Conservation (phyloP, 2,113 vertebrate genomes). For the Ailurus styani region DNA sequence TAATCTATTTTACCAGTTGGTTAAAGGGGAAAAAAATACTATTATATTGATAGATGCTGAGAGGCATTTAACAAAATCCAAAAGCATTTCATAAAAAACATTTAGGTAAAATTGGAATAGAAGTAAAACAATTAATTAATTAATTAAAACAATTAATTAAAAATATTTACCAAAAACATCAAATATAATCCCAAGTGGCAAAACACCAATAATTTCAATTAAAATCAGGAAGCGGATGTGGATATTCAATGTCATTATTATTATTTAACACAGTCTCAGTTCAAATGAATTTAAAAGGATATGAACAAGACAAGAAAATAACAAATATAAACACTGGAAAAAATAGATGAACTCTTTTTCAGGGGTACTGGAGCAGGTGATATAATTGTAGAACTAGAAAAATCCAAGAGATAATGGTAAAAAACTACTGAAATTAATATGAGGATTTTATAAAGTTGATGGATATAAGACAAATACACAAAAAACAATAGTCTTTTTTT, state of each 20-base stretch:
- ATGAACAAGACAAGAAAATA: too few relatives aligned
- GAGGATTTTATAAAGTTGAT: neutral
- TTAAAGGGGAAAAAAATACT: neutral
- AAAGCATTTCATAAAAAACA: neutral
- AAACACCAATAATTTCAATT: neutral
- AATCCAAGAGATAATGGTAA: neutral
- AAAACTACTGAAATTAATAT: neutral
- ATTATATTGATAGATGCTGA: neutral
- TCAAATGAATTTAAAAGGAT: neutral
- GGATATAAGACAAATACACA: neutral
- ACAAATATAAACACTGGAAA: too few relatives aligned
- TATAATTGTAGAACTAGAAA: neutral
- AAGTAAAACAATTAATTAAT: neutral
- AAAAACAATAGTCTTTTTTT: neutral
- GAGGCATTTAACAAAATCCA: neutral
- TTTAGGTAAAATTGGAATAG: neutral
- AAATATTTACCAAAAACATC: neutral
- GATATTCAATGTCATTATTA: neutral
- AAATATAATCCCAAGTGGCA: neutral
- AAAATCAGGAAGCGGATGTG: neutral
- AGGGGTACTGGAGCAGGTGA: neutral
- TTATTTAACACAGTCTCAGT: neutral
- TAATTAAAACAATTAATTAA: neutral
- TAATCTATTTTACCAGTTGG: neutral
- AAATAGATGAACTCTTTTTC: neutral